Conservation (phyloP, 1,140 invertebrate species). For the Akabosia matsudoensis region DNA sequence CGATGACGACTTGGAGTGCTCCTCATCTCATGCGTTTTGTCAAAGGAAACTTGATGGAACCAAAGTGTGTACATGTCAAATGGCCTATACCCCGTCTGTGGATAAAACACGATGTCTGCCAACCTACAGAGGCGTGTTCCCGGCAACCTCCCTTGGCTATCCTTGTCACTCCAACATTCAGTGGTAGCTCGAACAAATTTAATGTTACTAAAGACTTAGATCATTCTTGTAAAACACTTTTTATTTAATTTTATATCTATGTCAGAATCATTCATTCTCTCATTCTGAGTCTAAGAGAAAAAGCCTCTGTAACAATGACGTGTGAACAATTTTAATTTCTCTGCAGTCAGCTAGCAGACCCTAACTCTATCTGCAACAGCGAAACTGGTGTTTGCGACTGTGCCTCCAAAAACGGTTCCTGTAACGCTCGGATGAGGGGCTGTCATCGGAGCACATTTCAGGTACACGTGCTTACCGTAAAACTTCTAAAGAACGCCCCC, state of each 20-base stretch:
- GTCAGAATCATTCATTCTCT: background rate
- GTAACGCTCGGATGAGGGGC: constrained; percentile 67
- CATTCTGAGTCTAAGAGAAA: background rate
- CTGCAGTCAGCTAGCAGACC: constrained; percentile 66
- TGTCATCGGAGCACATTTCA: constrained; percentile 81
- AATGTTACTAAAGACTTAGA: background rate
- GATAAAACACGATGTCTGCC: constrained; percentile 51
- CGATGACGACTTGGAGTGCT: constrained; percentile 46
- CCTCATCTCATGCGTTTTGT: constrained; percentile 45
- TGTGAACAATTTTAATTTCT: constrained; percentile 49
- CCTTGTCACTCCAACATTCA: constrained; percentile 70
- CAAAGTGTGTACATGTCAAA: constrained; percentile 47
- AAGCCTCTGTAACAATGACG: too few species aligned
- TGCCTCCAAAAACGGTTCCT: constrained; percentile 57
- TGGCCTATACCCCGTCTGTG: constrained; percentile 45
- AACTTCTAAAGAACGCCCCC: too few species aligned
- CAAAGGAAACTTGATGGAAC: constrained; percentile 41
- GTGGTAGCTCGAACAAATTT: constrained; percentile 38
- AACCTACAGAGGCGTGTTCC: constrained; percentile 63
- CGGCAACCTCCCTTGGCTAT: constrained; percentile 67
- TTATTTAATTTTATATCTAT: background rate
- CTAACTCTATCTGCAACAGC: constrained; percentile 67
- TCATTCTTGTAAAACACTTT: background rate
- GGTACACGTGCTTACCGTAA: constrained; percentile 55
- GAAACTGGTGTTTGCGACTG: constrained; percentile 71